These are phyloP conservation scores for Fragum sueziense DNA, from an alignment of 2,888 invertebrate genomes.

Conservation along the genomic window DNA sequence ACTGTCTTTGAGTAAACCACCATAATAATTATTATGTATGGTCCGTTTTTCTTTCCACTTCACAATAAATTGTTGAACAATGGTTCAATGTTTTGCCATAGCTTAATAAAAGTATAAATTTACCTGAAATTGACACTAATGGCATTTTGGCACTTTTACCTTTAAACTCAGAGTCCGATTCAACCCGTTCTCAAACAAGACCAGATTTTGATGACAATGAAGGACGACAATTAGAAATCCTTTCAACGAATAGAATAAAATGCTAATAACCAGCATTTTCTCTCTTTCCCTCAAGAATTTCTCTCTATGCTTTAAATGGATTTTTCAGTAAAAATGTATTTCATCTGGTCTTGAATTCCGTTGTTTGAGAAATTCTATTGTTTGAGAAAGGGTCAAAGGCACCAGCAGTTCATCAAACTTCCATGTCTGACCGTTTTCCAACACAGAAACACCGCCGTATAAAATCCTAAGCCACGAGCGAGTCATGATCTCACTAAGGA, in stretches of 20 bases:
- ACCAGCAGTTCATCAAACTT: constrained; percentile 13
- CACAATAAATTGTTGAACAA: not conserved
- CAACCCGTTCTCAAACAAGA: too few relatives aligned
- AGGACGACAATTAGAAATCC: too few relatives aligned
- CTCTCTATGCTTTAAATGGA: too few relatives aligned
- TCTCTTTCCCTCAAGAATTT: too few relatives aligned
- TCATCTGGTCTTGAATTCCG: too few relatives aligned
- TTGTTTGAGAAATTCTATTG: too few relatives aligned
- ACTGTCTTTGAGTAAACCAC: not conserved
- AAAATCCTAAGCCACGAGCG: not conserved
- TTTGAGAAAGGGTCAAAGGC: not conserved
- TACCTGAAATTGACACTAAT: constrained; percentile 33
- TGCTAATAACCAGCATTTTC: too few relatives aligned
- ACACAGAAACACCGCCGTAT: not conserved
- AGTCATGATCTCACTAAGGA: constrained; percentile 59
- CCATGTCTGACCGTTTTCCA: not conserved
- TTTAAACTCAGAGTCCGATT: too few relatives aligned
- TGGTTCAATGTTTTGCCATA: not conserved
- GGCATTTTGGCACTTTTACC: constrained; percentile 57
- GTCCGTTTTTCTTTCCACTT: not conserved
- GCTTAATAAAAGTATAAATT: constrained; percentile 6
- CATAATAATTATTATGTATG: not conserved
- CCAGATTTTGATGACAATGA: too few relatives aligned
- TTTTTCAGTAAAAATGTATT: too few relatives aligned
- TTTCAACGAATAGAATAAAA: too few relatives aligned